Base-by-base conservation (phyloP, 37 sponge, comb jelly and placozoan species). In the Spongilla lacustris region DNA sequence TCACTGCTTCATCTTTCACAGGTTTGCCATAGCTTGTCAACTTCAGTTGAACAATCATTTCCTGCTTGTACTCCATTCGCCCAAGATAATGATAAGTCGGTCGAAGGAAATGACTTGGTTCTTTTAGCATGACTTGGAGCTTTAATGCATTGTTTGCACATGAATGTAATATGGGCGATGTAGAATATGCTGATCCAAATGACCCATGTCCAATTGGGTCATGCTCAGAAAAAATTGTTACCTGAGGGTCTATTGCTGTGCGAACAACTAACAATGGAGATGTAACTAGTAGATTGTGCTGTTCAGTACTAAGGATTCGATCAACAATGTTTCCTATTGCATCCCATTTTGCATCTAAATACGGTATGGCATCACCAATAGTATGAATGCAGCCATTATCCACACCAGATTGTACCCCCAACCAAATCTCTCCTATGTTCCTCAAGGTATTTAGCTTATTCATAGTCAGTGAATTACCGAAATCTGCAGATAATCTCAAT, bases 401-500 rank as follows among this genome's bases (percentile, higher is more conserved):
- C 24, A 19, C 5, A 19, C 21, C 46, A 23, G 3, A 8, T 29
- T 69, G 13, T 33, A 71, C 32, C 58, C 19, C 81, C 81, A 71
- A 82, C 24, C 12, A 66, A 8, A 50, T 78, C 66, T 26, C 49
- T 66, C 79, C 79, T 24, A 89, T 69, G 37, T 89, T 31, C 27
- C 77, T 35, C 26, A 83, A 8, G 27, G 14, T 77, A 23, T 27
- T 24, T 36, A 69, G 1, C 9, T 67, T 14, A 41, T 69, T 12
- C 13, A 2, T 25, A 25, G 89, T 73, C 2, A 89, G 0, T 25
- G 89, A 68, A 46, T 89, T 89, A 70, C 89, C 71, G 12, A 89
- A 67, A 37, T 89, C 89, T 0, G 77, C 72, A 48, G 31, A 9
- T 11, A 89, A 14, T 38, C 28, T 50, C 11, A 36, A 66, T 30